These are phyloP conservation scores for Blera fallax DNA, from an alignment of 2,888 invertebrate genomes.

Conservation along the genomic window DNA sequence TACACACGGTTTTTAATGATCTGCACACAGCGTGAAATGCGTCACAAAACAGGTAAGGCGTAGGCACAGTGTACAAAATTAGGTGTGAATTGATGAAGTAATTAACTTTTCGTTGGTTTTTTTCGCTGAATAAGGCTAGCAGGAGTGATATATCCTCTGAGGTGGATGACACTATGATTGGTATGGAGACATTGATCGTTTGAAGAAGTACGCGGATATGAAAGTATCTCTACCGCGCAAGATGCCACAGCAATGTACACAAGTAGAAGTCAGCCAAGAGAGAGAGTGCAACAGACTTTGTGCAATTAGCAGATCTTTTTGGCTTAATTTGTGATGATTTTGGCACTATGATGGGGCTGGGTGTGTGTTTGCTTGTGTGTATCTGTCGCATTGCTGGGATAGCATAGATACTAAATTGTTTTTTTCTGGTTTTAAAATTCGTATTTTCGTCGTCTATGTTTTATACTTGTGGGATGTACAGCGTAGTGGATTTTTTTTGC, in stretches of 20 bases:
- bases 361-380: slow-evolving; percentile 12
- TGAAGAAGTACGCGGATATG: not conserved
- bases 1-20: slow-evolving; percentile 10
- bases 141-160: slow-evolving; percentile 34
- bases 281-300: slow-evolving; percentile 65
- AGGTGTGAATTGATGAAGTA: slow-evolving; percentile 46
- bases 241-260: slow-evolving; percentile 37
- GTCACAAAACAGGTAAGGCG: slow-evolving; percentile 54
- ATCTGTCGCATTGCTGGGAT: slow-evolving; percentile 34
- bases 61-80: slow-evolving; percentile 30
- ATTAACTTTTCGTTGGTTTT: slow-evolving; percentile 18
- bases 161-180: slow-evolving; percentile 53
- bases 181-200: slow-evolving; percentile 49
- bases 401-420: slow-evolving; percentile 21
- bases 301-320: slow-evolving; percentile 65
- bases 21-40: slow-evolving; percentile 39
- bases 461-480: slow-evolving; percentile 12
- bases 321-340: slow-evolving; percentile 60
- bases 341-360: slow-evolving; percentile 38
- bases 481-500: not conserved
- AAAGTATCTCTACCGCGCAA: slow-evolving; percentile 10
- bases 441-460: not conserved
- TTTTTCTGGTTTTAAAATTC: not conserved
- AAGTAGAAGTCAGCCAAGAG: slow-evolving; percentile 6
- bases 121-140: slow-evolving; percentile 4